Evolutionary conservation across 2,888 invertebrate genomes (phyloP).

Genomic region (Coelinius sp.): DNA sequence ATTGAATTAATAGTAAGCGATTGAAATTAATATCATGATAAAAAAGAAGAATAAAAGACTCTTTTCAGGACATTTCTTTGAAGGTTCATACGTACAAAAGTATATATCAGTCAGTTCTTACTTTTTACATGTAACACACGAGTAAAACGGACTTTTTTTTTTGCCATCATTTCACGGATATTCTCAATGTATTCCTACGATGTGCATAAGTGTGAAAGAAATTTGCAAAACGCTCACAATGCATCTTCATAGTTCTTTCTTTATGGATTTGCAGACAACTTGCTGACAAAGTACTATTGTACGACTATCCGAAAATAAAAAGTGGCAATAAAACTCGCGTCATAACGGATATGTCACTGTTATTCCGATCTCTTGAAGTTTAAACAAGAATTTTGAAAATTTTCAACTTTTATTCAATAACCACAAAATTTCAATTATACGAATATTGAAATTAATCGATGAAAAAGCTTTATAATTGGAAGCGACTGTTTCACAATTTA

Average conservation of each 20-base stretch:
- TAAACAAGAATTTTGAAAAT: no score
- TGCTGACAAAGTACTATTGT: constrained; percentile 36
- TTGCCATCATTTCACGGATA: neutral
- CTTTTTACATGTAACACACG: neutral
- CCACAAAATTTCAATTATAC: no score
- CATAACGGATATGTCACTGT: neutral
- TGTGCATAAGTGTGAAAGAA: neutral
- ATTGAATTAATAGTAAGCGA: no score
- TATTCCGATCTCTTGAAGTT: neutral
- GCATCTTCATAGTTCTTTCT: constrained; percentile 3
- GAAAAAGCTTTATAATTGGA: no score
- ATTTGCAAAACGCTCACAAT: neutral
- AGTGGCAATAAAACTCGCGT: constrained; percentile 1
- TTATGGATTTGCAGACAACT: constrained; percentile 29
- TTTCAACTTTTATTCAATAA: no score
- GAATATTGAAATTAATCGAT: no score
- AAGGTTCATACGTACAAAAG: neutral
- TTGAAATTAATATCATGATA: no score
- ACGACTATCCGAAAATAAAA: neutral
- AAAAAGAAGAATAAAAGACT: neutral
- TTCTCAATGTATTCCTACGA: neutral
- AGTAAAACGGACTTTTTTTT: constrained; percentile 1
- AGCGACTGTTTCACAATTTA: no score
- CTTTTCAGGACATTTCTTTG: neutral
- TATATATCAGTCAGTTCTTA: neutral